Base-by-base conservation (phyloP, 2,113 vertebrate genomes). In the Oncorhynchus nerka region DNA sequence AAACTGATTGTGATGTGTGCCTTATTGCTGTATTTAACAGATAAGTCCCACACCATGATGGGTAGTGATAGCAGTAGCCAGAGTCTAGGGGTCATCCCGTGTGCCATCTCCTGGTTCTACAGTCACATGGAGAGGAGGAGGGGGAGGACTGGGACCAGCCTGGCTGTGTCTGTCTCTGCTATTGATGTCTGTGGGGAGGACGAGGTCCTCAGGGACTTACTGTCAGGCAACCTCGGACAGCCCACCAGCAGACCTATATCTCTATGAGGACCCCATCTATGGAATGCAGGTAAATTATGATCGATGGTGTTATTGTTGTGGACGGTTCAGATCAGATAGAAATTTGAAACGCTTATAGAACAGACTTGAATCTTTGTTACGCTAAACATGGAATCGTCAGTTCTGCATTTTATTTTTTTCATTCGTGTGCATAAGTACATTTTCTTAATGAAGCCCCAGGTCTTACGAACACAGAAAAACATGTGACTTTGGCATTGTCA, bases 81-180 rank as follows among this genome's bases (percentile, higher is more conserved):
- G 90, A 97, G 91, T 79, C 93, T 98, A 0, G 98, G 97, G 6
- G 85, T 99, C 82, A 96, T 98, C 77, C 98, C 97, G 45, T 97
- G 95, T 74, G 97, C 97, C 84, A 97, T 99, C 89, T 97, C 98
- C 28, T 99, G 98, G 98, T 95, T 99, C 86, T 99, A 97, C 93
- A 96, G 95, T 61, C 91, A 97, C 78, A 96, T 99, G 48, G 97
- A 98, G 6, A 95, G 97, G 79, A 95, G 97, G 71, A 95, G 68
- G 19, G 39, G 8, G 4, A 28, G 68, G 68, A 28, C 0, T 97
- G 97, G 86, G 96, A 96, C 97, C 0, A 95, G 96, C 9, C 96
- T 99, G 90, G 95, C 94, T 0, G 97, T 99, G n/a, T 96, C 97
- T 0, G 95, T 99, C 84, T 98, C 98, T 1, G 98, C 98, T 0